These are phyloP conservation scores for Polyommatus icarus DNA, from an alignment of 2,888 invertebrate genomes.

Conservation along the genomic window DNA sequence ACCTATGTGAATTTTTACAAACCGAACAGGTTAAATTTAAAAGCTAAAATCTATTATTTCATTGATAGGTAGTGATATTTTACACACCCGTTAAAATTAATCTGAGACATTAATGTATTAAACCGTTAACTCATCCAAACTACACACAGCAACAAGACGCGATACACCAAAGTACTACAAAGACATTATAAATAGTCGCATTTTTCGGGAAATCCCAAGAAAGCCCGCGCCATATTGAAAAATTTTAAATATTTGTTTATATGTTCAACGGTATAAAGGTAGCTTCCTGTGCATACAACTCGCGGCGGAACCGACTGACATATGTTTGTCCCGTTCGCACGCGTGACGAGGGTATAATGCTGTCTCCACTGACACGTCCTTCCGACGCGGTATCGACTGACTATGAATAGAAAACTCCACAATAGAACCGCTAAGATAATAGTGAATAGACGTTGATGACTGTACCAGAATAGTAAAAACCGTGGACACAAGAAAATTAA, in stretches of 20 bases:
- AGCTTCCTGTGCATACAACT: conserved; percentile 60
- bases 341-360: conserved; percentile 62
- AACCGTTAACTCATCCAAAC: no score
- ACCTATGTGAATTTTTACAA: no score
- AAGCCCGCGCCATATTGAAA: neutral
- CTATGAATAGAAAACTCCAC: conserved; percentile 37
- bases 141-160: no score
- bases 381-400: conserved; percentile 63
- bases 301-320: conserved; percentile 67
- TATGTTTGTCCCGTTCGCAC: conserved; percentile 66
- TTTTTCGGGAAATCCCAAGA: neutral
- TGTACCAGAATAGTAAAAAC: neutral
- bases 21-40: no score
- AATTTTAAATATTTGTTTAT: conserved; percentile 6
- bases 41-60: no score
- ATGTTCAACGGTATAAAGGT: conserved; percentile 20
- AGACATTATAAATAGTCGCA: neutral
- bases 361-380: conserved; percentile 73
- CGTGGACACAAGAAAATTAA: no score
- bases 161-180: no score
- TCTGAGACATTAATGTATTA: no score
- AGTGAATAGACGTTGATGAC: conserved; percentile 17
- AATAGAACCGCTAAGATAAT: conserved; percentile 37
- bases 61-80: no score
- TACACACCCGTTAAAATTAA: no score